These are phyloP conservation scores for Lepidurus apus DNA, from an alignment of 1,140 invertebrate genomes.

Conservation along the genomic window DNA sequence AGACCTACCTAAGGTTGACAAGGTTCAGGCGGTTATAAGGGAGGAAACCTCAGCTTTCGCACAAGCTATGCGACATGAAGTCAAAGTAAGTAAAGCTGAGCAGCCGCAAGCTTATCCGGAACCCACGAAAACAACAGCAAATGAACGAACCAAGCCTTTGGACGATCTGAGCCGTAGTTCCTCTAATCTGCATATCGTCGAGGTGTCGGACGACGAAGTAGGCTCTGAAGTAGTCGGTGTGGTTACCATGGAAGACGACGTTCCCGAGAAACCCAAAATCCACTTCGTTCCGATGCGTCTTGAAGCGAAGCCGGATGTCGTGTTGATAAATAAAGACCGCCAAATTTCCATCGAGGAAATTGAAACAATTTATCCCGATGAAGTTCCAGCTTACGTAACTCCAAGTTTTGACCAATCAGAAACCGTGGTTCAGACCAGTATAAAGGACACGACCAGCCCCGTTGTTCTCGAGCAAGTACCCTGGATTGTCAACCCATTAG, in stretches of 20 bases:
- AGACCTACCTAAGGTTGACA: background rate
- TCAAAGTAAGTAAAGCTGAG: background rate
- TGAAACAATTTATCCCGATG: conserved; percentile 27
- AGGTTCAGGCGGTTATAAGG: background rate
- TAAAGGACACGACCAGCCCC: background rate
- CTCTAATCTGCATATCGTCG: conserved; percentile 23
- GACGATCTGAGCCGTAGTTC: background rate
- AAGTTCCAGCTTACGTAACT: background rate
- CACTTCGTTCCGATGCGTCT: conserved; percentile 29
- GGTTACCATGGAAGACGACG: conserved; percentile 29
- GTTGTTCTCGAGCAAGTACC: conserved; percentile 24
- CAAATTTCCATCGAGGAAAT: conserved; percentile 31
- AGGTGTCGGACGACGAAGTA: conserved; percentile 27
- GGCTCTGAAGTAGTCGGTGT: conserved; percentile 9
- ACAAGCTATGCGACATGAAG: background rate
- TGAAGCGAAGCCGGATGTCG: conserved; percentile 26
- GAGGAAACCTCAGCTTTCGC: background rate
- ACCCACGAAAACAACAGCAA: background rate
- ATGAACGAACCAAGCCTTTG: background rate
- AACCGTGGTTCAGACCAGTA: background rate
- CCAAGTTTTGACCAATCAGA: background rate
- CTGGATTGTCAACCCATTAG: conserved; percentile 32
- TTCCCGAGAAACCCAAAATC: conserved; percentile 18
- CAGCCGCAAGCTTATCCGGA: background rate
- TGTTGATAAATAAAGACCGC: conserved; percentile 23